Percentiles rank a stretch among this genome's conserved stretches.
Evolutionary conservation across 2,113 vertebrate genomes (phyloP).

Genomic region (Formicarius rufipectus): DNA sequence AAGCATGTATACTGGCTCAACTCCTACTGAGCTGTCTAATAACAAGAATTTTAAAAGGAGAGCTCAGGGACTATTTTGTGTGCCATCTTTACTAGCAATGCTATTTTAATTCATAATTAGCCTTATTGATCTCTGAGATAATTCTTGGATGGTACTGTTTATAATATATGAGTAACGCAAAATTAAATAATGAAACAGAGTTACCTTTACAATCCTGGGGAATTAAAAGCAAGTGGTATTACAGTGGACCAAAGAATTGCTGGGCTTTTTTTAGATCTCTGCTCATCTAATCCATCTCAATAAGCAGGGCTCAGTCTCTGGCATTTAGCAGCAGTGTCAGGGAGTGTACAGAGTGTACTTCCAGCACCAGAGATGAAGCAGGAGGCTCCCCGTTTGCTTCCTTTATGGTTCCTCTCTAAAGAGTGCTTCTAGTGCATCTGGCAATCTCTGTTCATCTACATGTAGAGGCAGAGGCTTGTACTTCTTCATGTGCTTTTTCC

Average conservation of each 20-base stretch:
- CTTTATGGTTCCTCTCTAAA: neutral
- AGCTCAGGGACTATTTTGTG: neutral
- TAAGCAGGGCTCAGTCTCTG: neutral
- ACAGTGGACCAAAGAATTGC: neutral
- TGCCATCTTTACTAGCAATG: neutral
- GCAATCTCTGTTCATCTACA: neutral
- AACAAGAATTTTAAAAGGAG: neutral
- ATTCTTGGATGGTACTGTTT: neutral
- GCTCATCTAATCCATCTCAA: neutral
- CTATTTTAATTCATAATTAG: neutral
- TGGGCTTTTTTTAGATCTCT: neutral
- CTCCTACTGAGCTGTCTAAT: neutral
- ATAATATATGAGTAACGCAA: neutral
- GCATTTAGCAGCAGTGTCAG: neutral
- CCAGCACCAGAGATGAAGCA: neutral
- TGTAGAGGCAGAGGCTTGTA: neutral
- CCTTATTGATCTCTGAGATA: neutral
- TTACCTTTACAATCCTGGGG: neutral
- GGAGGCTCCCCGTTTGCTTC: neutral
- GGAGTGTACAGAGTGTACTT: constrained; percentile 44
- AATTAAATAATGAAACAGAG: neutral
- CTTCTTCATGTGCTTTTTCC: neutral
- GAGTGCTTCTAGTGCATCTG: neutral
- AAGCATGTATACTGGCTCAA: neutral
- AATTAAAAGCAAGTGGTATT: neutral